Evolutionary conservation across 1,140 invertebrate species (phyloP).

Genomic region (Maniola jurtina): DNA sequence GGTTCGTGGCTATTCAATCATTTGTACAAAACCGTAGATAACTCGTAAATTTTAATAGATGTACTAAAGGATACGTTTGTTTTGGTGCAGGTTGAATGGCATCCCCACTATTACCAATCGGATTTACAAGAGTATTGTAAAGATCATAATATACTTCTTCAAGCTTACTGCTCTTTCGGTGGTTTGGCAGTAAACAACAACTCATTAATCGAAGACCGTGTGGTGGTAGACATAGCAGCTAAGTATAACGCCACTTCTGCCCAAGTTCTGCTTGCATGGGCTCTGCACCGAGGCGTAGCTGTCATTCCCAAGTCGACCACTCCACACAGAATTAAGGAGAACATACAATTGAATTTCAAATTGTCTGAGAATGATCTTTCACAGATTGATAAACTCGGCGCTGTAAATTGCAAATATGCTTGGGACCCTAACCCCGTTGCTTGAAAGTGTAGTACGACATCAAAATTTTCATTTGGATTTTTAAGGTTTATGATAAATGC

Average conservation of each 20-base stretch:
- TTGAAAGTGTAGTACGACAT: conserved; percentile 5
- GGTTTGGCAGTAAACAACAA: conserved; percentile 78
- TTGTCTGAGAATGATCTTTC: conserved; percentile 79
- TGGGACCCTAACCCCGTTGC: conserved; percentile 82
- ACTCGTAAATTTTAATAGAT: conserved; percentile 9
- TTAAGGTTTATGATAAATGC: too few relatives aligned
- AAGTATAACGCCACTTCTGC: conserved; percentile 81
- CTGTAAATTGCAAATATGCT: conserved; percentile 81
- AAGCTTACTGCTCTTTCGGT: conserved; percentile 90
- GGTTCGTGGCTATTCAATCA: conserved; percentile 70
- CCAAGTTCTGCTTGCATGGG: conserved; percentile 86
- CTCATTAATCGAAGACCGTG: conserved; percentile 80
- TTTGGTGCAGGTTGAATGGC: conserved; percentile 86
- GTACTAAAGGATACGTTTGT: conserved; percentile 10
- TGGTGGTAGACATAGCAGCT: conserved; percentile 79
- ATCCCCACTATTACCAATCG: conserved; percentile 86
- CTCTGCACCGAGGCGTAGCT: conserved; percentile 82
- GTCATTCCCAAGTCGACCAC: conserved; percentile 86
- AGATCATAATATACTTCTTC: conserved; percentile 83
- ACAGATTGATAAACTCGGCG: conserved; percentile 76
- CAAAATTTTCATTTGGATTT: not conserved
- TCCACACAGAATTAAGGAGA: conserved; percentile 81
- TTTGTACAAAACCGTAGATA: not conserved
- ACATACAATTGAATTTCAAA: conserved; percentile 83
- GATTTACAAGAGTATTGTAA: conserved; percentile 83